phyloP scores from a whole-genome alignment of 2,797 vertebrate genomes.

The Odontamblyopus rebecca region DNA sequence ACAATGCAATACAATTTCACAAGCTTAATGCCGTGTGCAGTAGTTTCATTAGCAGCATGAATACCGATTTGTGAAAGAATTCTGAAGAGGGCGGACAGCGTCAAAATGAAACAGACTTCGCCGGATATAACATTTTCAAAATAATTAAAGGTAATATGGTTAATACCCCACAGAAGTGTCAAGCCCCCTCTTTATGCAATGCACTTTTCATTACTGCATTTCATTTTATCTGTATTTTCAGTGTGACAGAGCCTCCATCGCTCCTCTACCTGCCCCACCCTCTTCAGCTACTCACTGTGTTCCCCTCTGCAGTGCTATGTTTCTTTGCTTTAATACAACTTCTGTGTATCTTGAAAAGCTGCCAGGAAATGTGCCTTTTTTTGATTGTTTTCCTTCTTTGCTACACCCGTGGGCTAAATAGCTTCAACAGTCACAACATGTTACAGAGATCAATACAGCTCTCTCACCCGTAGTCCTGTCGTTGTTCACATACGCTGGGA shows the following conservation, averaged over 20 bases:
- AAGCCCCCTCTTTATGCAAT: conserved; percentile 1
- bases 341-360: conserved; percentile 62
- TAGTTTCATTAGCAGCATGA: too few species aligned
- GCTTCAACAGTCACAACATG: conserved; percentile 53
- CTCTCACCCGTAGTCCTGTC: conserved; percentile 43
- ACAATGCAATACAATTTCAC: too few species aligned
- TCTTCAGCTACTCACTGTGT: conserved; percentile 14
- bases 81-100: too few species aligned
- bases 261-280: conserved; percentile 40
- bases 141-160: too few species aligned
- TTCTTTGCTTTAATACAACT: conserved; percentile 63
- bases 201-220: conserved; percentile 1
- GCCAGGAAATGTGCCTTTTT: conserved; percentile 54
- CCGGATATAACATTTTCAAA: too few species aligned
- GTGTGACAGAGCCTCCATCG: conserved; percentile 21
- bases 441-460: conserved; percentile 58
- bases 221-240: conserved; percentile 27
- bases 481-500: conserved; percentile 23
- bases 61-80: too few species aligned
- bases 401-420: conserved; percentile 52
- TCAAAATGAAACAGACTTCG: too few species aligned
- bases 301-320: conserved; percentile 55
- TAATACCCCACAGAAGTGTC: not conserved
- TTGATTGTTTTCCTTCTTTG: conserved; percentile 47
- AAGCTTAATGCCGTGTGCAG: too few species aligned